These are phyloP conservation scores for Chlorodrepanis virens DNA, from an alignment of 2,113 vertebrate genomes.

Conservation along the genomic window DNA sequence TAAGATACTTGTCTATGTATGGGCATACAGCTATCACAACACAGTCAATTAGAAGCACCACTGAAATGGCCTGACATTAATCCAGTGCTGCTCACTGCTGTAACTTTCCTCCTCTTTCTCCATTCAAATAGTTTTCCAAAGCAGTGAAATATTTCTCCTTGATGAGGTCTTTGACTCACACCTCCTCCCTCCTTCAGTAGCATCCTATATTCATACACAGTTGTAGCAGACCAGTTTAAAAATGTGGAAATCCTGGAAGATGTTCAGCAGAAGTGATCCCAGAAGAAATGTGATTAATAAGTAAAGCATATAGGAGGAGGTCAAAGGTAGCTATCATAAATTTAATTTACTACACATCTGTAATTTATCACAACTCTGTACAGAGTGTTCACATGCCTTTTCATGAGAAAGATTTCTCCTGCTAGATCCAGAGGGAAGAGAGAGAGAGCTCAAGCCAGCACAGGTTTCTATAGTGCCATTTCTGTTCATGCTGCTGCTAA, in stretches of 20 bases:
- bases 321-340: slow-evolving; percentile 21
- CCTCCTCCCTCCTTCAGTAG: background rate
- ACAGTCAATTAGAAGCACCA: background rate
- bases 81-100: background rate
- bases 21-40: background rate
- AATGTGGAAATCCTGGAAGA: background rate
- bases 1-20: background rate
- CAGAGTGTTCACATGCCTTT: background rate
- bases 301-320: background rate
- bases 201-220: background rate
- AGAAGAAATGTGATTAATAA: background rate
- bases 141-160: background rate
- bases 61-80: background rate
- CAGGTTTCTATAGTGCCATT: background rate
- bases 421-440: background rate
- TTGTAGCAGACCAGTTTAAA: background rate
- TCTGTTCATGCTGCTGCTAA: background rate
- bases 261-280: background rate
- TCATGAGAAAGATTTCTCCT: background rate
- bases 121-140: background rate
- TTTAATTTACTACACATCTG: background rate
- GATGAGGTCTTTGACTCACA: background rate
- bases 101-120: background rate
- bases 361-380: slow-evolving; percentile 24
- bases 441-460: background rate